Conservation (phyloP, 2,113 vertebrate genomes). For the Colossoma macropomum region DNA sequence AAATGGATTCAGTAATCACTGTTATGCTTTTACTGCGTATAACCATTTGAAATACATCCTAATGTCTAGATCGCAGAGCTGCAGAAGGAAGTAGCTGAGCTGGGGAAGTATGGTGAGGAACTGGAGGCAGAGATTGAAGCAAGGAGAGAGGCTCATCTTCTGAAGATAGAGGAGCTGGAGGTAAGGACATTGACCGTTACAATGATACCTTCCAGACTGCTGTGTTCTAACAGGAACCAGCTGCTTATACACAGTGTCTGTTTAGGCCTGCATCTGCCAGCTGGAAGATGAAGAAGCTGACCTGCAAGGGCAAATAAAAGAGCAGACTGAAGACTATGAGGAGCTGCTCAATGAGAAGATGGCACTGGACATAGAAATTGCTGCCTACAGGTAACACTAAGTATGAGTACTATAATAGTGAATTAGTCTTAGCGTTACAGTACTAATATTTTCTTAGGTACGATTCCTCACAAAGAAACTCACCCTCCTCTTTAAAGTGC, state of each 20-base stretch:
- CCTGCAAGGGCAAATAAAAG: conserved; percentile 69
- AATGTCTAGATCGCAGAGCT: conserved; percentile 67
- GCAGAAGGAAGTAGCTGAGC: conserved; percentile 68
- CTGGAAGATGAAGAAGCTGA: conserved; percentile 66
- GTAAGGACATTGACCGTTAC: conserved; percentile 56
- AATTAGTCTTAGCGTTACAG: too few relatives aligned
- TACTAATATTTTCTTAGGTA: not conserved
- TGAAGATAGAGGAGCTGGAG: conserved; percentile 72
- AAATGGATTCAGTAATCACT: not conserved
- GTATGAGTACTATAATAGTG: not conserved
- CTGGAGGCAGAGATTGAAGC: conserved; percentile 70
- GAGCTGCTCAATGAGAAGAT: conserved; percentile 76
- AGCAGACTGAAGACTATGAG: conserved; percentile 72
- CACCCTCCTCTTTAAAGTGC: not conserved
- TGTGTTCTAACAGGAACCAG: not conserved
- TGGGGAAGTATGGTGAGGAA: conserved; percentile 63
- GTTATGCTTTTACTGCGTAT: not conserved
- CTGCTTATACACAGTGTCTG: conserved; percentile 15
- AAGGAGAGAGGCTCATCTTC: conserved; percentile 60
- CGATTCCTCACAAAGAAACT: not conserved
- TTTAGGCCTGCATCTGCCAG: conserved; percentile 49
- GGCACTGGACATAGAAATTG: conserved; percentile 77
- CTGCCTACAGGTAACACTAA: conserved; percentile 73
- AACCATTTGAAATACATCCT: not conserved
- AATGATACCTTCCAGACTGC: not conserved